Conservation (phyloP, 2,888 invertebrate species). For the Marasmarcha lunaedactyla region DNA sequence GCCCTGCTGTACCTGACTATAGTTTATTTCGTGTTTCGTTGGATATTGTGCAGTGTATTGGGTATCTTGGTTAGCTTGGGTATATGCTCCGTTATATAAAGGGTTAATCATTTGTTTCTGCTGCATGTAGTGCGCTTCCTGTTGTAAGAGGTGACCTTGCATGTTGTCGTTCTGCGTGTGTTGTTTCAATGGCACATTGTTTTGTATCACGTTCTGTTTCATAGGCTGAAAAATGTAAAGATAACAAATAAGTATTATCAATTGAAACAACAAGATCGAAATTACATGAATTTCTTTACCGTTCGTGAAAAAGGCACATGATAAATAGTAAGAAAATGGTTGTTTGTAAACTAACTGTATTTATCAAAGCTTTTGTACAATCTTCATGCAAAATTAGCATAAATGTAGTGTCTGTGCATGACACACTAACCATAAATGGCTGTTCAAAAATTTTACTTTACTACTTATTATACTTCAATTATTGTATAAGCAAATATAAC, state of each 20-base stretch:
- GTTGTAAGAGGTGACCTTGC: slow-evolving; percentile 54
- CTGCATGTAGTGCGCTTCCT: slow-evolving; percentile 64
- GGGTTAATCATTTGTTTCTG: slow-evolving; percentile 67
- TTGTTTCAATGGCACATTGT: slow-evolving; percentile 66
- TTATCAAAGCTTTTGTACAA: too few relatives aligned
- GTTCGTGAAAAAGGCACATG: too few relatives aligned
- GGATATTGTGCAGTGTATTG: slow-evolving; percentile 53
- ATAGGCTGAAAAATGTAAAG: slow-evolving; percentile 37
- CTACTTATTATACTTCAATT: too few relatives aligned
- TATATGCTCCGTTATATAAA: slow-evolving; percentile 49
- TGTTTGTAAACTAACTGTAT: neutral
- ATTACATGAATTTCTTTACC: neutral
- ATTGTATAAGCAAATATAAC: too few relatives aligned
- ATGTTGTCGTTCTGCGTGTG: slow-evolving; percentile 60
- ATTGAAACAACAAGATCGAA: neutral
- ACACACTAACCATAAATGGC: too few relatives aligned
- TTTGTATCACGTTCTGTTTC: slow-evolving; percentile 63
- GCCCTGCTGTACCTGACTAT: slow-evolving; percentile 57
- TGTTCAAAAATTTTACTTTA: too few relatives aligned
- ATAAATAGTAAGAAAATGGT: too few relatives aligned
- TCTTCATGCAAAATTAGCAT: too few relatives aligned
- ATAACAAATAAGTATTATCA: neutral
- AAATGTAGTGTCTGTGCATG: too few relatives aligned
- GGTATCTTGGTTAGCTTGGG: slow-evolving; percentile 45
- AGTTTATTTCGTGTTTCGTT: slow-evolving; percentile 44